These are phyloP conservation scores for Nibea coibor DNA, from an alignment of 2,113 vertebrate species.

Conservation along the genomic window DNA sequence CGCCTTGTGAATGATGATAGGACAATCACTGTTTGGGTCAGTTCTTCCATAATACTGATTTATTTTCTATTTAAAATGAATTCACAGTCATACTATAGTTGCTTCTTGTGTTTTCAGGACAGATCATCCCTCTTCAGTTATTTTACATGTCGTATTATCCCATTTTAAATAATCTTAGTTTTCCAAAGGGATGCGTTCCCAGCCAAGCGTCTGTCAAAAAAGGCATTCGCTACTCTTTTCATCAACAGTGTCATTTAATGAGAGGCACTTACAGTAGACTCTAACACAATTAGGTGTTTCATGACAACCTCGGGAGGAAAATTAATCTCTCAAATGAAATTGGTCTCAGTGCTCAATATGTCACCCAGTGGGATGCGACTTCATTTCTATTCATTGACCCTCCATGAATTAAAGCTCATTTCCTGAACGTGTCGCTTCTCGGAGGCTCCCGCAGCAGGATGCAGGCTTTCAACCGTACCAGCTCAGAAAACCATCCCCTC, in stretches of 20 bases:
- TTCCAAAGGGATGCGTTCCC: conserved; percentile 19
- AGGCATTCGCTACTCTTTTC: conserved; percentile 55
- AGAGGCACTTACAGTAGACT: conserved; percentile 78
- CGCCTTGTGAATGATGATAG: not conserved
- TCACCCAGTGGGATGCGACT: conserved; percentile 75
- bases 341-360: conserved; percentile 75
- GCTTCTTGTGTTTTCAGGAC: not conserved
- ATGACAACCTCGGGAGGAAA: conserved; percentile 85
- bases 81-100: not conserved
- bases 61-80: conserved; percentile 28
- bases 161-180: conserved; percentile 13
- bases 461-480: conserved; percentile 67
- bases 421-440: conserved; percentile 70
- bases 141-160: not conserved
- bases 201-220: conserved; percentile 48
- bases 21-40: not conserved
- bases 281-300: conserved; percentile 79
- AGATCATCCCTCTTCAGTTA: not conserved
- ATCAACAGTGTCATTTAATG: conserved; percentile 71
- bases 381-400: conserved; percentile 83
- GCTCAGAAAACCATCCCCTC: conserved; percentile 66
- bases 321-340: conserved; percentile 84
- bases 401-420: conserved; percentile 80
- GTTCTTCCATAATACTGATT: not conserved
- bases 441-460: conserved; percentile 73